Percentiles rank a stretch among this genome's conserved stretches.
Conservation (phyloP, 2,888 invertebrate species). For the Bhutanitis thaidina region DNA sequence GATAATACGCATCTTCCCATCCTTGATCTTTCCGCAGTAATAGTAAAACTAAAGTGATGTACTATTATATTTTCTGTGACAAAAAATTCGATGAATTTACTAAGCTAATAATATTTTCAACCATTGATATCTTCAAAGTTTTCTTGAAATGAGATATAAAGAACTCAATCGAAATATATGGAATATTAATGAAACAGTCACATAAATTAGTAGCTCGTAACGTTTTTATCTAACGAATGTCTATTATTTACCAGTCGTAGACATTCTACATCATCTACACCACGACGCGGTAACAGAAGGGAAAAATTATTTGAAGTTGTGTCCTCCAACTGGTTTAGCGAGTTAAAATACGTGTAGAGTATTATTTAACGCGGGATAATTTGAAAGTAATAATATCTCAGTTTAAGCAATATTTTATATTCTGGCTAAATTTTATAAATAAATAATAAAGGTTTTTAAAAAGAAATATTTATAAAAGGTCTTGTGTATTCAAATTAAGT, state of each 20-base stretch:
- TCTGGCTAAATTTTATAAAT: too few relatives aligned
- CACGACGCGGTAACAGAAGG: constrained; percentile 26
- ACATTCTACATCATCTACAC: constrained; percentile 11
- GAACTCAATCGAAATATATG: constrained; percentile 15
- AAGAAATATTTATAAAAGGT: too few relatives aligned
- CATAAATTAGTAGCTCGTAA: constrained; percentile 26
- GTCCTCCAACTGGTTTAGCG: constrained; percentile 24
- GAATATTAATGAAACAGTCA: constrained; percentile 15
- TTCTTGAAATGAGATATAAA: not conserved
- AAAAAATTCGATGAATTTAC: too few relatives aligned
- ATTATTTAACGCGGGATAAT: not conserved
- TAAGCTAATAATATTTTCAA: not conserved
- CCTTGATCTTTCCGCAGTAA: too few relatives aligned
- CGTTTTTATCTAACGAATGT: constrained; percentile 22
- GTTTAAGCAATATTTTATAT: too few relatives aligned
- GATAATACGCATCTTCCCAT: too few relatives aligned
- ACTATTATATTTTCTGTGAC: too few relatives aligned
- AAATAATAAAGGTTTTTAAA: too few relatives aligned
- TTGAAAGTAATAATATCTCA: too few relatives aligned
- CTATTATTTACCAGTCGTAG: constrained; percentile 20
- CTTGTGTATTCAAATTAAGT: too few relatives aligned
- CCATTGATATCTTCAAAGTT: constrained; percentile 1
- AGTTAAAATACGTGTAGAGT: constrained; percentile 32
- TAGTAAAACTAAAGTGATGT: too few relatives aligned
- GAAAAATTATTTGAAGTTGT: constrained; percentile 24